phyloP scores from a whole-genome alignment of 1,140 invertebrate genomes.

The Saccostrea cuccullata region DNA sequence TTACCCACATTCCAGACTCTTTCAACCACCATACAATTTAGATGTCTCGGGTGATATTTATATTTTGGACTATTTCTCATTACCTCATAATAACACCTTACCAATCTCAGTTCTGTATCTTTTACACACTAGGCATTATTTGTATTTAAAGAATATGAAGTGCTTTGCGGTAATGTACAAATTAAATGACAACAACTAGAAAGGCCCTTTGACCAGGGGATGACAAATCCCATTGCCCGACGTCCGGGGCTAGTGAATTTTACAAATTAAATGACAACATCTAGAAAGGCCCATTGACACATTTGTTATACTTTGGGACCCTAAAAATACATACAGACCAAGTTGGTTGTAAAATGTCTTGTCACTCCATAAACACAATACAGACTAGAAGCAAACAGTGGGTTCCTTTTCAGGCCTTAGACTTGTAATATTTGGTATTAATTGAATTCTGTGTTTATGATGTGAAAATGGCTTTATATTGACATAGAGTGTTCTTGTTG shows the following conservation, averaged over 20 bases:
- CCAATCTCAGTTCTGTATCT: neutral
- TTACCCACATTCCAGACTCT: too few species aligned
- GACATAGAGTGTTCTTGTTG: constrained; percentile 11
- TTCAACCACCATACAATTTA: too few species aligned
- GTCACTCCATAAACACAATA: neutral
- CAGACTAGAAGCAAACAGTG: neutral
- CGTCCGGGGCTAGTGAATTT: too few species aligned
- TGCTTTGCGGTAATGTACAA: neutral
- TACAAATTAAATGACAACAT: neutral
- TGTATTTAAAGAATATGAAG: neutral
- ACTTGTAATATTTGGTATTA: neutral
- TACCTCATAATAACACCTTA: neutral
- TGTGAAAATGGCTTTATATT: constrained; percentile 20
- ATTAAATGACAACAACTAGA: neutral
- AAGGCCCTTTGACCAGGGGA: neutral
- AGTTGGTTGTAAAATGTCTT: constrained; percentile 8
- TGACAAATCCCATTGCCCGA: too few species aligned
- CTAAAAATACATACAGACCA: neutral
- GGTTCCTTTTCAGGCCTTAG: neutral
- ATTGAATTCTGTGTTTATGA: constrained; percentile 23
- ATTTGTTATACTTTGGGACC: constrained; percentile 1
- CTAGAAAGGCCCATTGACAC: constrained; percentile 4
- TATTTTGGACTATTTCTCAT: neutral
- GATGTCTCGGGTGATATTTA: too few species aligned
- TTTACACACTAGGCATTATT: neutral